Evolutionary conservation across 2,888 invertebrate genomes (phyloP), one percentile per base, ranked within the genome.

Genomic region (Drosophila lacicola): DNA sequence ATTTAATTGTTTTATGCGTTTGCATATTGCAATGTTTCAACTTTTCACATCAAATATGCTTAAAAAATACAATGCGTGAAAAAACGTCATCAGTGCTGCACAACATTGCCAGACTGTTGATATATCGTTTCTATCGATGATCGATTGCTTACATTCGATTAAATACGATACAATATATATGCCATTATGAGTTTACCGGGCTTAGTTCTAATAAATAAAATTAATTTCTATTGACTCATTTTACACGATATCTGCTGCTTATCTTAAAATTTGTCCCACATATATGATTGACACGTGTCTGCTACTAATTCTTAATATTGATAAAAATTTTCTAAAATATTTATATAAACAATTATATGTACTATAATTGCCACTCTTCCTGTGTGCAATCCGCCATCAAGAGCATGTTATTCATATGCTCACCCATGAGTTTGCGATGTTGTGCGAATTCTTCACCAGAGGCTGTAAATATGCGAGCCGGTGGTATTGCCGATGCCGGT

Each of bases 11-110:
- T 69, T 67, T 85, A 70, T 76, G 50, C 47, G 63, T 64, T 80
- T 78, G 83, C 83, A 84, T 84, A 62, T 82, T 84, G 83, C 78
- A 70, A 67, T 78, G 66, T 49, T 74, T 78, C 49, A 88, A 67
- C 70, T 76, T 86, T 82, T 64, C 74, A 87, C 82, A 78, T 74
- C 63, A 75, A 86, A 82, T 77, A 79, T 80, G 74, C 62, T 73
- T 41, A 62, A 44, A 64, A 74, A 70, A 78, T 80, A 79, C 66
- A 80, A 72, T 65, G 63, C 68, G 79, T 72, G 76, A 80, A 80
- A 80, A 80, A 80, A 80, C 80, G 80, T 80, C 80, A 80, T 82
- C 80, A 80, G 69, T 42, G 64, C 61, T 70, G 44, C 13, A 41
- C 56, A 14, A 69, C 50, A 57, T 75, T 63, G 66, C 79, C 79